A percentile compares a stretch with the other conserved stretches of the same genome.
Evolutionary conservation across 2,888 invertebrate species (phyloP).

Genomic region (Chrysolina haemoptera): DNA sequence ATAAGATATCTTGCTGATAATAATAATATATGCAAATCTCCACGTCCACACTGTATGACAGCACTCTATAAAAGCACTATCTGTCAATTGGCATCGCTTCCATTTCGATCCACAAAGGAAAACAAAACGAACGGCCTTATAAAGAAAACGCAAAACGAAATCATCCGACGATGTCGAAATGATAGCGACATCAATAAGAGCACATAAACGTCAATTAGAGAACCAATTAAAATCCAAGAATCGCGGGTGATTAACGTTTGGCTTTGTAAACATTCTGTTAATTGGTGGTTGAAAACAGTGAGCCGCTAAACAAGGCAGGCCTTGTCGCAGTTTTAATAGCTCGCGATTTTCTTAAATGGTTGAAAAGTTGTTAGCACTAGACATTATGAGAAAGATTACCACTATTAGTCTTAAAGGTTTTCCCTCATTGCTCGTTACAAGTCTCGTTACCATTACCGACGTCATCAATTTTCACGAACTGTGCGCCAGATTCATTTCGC

Average conservation of each 20-base stretch:
- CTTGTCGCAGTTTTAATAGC: slow-evolving; percentile 69
- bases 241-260: slow-evolving; percentile 67
- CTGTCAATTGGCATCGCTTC: background rate
- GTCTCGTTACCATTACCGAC: slow-evolving; percentile 66
- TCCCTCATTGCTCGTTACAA: slow-evolving; percentile 67
- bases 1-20: no score
- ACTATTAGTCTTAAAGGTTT: slow-evolving; percentile 69
- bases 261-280: slow-evolving; percentile 65
- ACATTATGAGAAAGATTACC: slow-evolving; percentile 69
- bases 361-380: slow-evolving; percentile 70
- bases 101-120: background rate
- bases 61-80: background rate
- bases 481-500: slow-evolving; percentile 66
- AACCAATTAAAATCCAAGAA: slow-evolving; percentile 66
- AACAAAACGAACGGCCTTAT: slow-evolving; percentile 6
- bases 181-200: slow-evolving; percentile 59
- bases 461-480: slow-evolving; percentile 68
- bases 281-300: slow-evolving; percentile 58
- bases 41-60: background rate
- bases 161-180: slow-evolving; percentile 44
- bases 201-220: slow-evolving; percentile 67
- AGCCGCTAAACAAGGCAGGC: slow-evolving; percentile 62
- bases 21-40: background rate
- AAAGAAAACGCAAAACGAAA: slow-evolving; percentile 10
- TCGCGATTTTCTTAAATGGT: slow-evolving; percentile 70